Evolutionary conservation across 2,888 invertebrate species (phyloP).

Genomic region (Synergus japonicus): DNA sequence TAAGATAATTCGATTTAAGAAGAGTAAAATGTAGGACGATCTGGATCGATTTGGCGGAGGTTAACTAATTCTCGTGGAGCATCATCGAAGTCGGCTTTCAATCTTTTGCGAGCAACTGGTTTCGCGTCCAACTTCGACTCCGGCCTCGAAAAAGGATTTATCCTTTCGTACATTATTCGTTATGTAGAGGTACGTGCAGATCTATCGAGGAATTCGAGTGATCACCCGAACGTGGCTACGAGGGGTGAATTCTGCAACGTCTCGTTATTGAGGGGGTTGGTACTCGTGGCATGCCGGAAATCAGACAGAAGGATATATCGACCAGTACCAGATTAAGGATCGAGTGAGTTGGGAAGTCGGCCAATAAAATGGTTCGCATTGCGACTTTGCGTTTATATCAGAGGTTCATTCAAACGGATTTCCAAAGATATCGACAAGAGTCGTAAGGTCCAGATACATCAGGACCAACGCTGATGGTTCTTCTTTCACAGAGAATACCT

Average conservation of each 20-base stretch:
- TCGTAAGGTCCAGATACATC: conserved; percentile 30
- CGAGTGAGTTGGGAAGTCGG: conserved; percentile 38
- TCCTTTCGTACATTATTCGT: conserved; percentile 16
- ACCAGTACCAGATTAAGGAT: conserved; percentile 34
- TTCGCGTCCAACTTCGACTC: conserved; percentile 15
- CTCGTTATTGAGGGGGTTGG: conserved; percentile 14
- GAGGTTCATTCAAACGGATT: conserved; percentile 31
- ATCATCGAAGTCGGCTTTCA: conserved; percentile 28
- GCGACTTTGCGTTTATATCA: conserved; percentile 42
- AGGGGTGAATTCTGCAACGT: conserved; percentile 32
- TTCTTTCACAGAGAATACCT: conserved; percentile 4
- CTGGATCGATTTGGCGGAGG: conserved; percentile 29
- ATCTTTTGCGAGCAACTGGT: conserved; percentile 37
- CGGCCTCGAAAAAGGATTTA: conserved; percentile 31
- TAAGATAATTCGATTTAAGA: conserved; percentile 22
- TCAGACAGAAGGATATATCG: conserved; percentile 30
- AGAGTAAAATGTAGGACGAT: conserved; percentile 25
- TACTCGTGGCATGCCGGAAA: conserved; percentile 27
- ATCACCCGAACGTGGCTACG: conserved; percentile 11
- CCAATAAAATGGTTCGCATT: conserved; percentile 48
- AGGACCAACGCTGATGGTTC: not conserved
- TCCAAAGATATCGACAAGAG: conserved; percentile 20
- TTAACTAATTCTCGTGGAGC: conserved; percentile 35
- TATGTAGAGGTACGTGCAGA: conserved; percentile 26
- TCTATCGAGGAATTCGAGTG: conserved; percentile 22